Evolutionary conservation across 2,888 invertebrate species (phyloP).

Genomic region (Luffia ferchaultella): DNA sequence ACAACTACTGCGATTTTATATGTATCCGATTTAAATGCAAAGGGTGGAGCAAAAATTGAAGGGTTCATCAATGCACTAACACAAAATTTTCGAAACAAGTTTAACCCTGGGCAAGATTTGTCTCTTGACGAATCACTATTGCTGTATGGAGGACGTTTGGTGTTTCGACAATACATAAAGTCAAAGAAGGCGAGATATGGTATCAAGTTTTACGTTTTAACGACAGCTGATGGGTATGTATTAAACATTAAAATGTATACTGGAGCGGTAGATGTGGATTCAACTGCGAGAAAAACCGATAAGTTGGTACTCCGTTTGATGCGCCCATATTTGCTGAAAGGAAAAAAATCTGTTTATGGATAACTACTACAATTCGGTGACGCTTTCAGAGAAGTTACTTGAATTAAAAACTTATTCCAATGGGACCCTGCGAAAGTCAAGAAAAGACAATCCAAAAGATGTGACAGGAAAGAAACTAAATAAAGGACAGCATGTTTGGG

Average conservation of each 20-base stretch:
- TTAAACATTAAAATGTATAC: constrained; percentile 19
- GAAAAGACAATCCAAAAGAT: constrained; percentile 20
- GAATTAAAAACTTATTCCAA: constrained; percentile 29
- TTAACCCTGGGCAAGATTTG: constrained; percentile 22
- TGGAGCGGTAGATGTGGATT: constrained; percentile 16
- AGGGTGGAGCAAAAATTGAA: constrained; percentile 16
- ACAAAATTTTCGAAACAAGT: constrained; percentile 16
- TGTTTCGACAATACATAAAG: constrained; percentile 22
- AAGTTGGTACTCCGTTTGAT: constrained; percentile 21
- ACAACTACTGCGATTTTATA: constrained; percentile 18
- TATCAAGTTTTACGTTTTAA: constrained; percentile 27
- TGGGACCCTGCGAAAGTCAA: constrained; percentile 25
- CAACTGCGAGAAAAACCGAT: constrained; percentile 17
- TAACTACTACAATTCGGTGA: constrained; percentile 9
- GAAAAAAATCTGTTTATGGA: constrained; percentile 12
- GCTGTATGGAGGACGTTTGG: constrained; percentile 15
- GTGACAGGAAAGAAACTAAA: constrained; percentile 12
- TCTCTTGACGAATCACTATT: constrained; percentile 18
- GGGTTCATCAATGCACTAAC: constrained; percentile 15
- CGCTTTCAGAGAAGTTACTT: constrained; percentile 23
- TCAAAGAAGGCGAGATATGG: constrained; percentile 29
- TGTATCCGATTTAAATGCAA: constrained; percentile 15
- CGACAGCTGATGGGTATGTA: constrained; percentile 24
- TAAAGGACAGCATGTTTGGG: constrained; percentile 20
- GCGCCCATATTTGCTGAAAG: constrained; percentile 21